Conservation (phyloP, 2,888 invertebrate genomes). For the Agonopterix heracliana region DNA sequence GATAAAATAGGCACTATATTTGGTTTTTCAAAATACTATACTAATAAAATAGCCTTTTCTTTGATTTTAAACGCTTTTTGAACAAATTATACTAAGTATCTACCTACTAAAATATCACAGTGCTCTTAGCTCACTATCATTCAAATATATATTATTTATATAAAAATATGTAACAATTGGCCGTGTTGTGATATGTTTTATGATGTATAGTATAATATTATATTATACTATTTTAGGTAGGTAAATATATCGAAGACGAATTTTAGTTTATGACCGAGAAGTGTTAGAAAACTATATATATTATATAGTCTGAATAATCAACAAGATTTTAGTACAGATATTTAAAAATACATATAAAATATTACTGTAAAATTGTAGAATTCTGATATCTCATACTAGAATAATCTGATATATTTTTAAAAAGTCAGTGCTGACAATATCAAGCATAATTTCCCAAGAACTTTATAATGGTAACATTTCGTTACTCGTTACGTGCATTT, state of each 20-base stretch:
- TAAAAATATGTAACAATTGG: conserved; percentile 6
- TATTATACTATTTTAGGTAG: conserved; percentile 1
- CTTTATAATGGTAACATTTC: too few relatives aligned
- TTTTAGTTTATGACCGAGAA: too few relatives aligned
- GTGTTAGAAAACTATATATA: too few relatives aligned
- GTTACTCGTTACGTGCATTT: too few relatives aligned
- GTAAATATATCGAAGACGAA: conserved; percentile 6
- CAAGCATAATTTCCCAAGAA: too few relatives aligned
- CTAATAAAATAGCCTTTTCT: background rate
- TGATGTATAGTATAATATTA: conserved; percentile 5
- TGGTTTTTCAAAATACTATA: background rate
- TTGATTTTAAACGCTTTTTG: background rate
- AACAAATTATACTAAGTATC: background rate
- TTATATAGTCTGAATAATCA: too few relatives aligned
- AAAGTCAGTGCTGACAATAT: too few relatives aligned
- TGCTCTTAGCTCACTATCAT: conserved; percentile 9
- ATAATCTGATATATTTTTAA: too few relatives aligned
- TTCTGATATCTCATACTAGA: too few relatives aligned
- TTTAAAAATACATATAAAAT: too few relatives aligned
- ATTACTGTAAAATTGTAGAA: too few relatives aligned
- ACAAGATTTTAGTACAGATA: too few relatives aligned
- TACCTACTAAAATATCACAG: conserved; percentile 16
- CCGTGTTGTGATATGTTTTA: conserved; percentile 16
- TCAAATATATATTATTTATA: conserved; percentile 1
- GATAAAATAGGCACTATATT: conserved; percentile 1